Evolutionary conservation across 2,888 invertebrate species (phyloP).

Genomic region (Alsophila aescularia): DNA sequence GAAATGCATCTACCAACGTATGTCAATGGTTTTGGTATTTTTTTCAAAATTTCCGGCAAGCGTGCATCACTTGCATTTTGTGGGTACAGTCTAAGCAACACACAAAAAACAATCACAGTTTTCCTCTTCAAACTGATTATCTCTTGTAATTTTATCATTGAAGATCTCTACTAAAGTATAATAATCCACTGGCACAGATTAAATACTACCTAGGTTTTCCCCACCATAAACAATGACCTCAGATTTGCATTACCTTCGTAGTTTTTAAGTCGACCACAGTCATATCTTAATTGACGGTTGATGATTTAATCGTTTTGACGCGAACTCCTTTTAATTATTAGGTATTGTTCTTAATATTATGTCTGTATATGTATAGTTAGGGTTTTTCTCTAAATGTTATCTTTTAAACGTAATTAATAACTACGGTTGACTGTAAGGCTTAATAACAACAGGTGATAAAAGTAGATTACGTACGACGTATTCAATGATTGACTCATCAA

Average conservation of each 20-base stretch:
- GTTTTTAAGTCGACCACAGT: slow-evolving; percentile 6
- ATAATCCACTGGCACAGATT: too few relatives aligned
- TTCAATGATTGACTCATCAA: slow-evolving; percentile 2
- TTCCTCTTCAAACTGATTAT: too few relatives aligned
- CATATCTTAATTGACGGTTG: slow-evolving; percentile 15
- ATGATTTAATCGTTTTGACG: slow-evolving; percentile 19
- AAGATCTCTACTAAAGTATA: too few relatives aligned
- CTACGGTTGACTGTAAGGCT: background rate
- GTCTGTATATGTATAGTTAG: slow-evolving; percentile 5
- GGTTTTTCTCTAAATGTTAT: background rate
- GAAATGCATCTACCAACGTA: too few relatives aligned
- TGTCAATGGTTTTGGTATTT: too few relatives aligned
- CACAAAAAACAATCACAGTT: too few relatives aligned
- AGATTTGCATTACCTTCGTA: slow-evolving; percentile 7
- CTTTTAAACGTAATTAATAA: background rate
- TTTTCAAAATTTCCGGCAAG: too few relatives aligned
- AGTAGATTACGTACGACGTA: background rate
- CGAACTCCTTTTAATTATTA: slow-evolving; percentile 14
- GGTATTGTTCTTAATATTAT: background rate
- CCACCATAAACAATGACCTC: slow-evolving; percentile 15
- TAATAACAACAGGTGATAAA: background rate
- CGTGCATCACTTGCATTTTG: too few relatives aligned
- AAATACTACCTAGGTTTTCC: slow-evolving; percentile 17
- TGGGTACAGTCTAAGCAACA: too few relatives aligned
- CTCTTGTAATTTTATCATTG: too few relatives aligned